Evolutionary conservation across 2,888 invertebrate genomes (phyloP).

Genomic region (Diaprepes abbreviatus): DNA sequence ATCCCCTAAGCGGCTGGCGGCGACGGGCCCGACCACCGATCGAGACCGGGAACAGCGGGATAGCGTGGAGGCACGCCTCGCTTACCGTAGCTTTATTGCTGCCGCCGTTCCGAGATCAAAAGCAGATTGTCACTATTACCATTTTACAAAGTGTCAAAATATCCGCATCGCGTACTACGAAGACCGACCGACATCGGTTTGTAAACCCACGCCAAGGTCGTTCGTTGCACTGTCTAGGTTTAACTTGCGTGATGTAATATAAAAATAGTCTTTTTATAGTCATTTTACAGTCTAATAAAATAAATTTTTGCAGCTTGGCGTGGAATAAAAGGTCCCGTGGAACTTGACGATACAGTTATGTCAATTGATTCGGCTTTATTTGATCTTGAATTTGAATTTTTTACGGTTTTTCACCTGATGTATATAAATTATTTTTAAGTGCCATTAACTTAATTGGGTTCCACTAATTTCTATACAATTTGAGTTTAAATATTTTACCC

Average conservation of each 20-base stretch:
- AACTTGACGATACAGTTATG: too few species aligned
- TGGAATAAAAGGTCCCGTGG: too few species aligned
- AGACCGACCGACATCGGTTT: slow-evolving; percentile 36
- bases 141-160: slow-evolving; percentile 52
- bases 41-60: slow-evolving; percentile 35
- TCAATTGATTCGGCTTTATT: too few species aligned
- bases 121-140: slow-evolving; percentile 52
- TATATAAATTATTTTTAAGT: too few species aligned
- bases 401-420: too few species aligned
- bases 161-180: slow-evolving; percentile 50
- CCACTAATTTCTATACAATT: too few species aligned
- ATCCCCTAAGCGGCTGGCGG: slow-evolving; percentile 47
- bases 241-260: background rate
- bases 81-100: slow-evolving; percentile 39
- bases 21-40: slow-evolving; percentile 15
- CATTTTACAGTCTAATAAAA: background rate
- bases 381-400: too few species aligned
- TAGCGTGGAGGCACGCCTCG: slow-evolving; percentile 38
- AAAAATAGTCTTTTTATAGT: background rate
- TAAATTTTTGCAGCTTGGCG: background rate
- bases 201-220: slow-evolving; percentile 47
- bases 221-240: slow-evolving; percentile 38
- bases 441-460: too few species aligned
- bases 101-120: slow-evolving; percentile 47
- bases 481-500: too few species aligned